These are phyloP conservation scores for Mnemiopsis leidyi DNA, from an alignment of 37 sponge, comb jelly and placozoan genomes.

Conservation along the genomic window DNA sequence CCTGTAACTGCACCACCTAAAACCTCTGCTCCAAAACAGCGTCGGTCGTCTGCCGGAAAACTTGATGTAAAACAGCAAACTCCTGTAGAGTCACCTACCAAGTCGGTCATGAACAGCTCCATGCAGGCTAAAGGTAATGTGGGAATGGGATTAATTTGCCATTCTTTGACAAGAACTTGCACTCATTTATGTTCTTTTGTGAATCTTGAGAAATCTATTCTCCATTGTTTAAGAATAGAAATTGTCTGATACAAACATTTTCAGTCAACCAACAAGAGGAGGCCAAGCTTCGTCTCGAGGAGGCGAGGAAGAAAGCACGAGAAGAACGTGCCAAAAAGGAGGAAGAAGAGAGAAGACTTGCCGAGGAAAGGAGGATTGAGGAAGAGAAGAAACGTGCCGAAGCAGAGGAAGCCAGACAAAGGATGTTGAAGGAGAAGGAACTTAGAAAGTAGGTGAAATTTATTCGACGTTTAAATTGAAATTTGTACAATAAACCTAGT, in stretches of 20 bases:
- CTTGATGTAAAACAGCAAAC: neutral
- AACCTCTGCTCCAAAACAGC: neutral
- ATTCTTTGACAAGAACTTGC: neutral
- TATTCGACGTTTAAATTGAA: neutral
- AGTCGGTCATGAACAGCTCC: constrained; percentile 29
- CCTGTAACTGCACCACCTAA: neutral
- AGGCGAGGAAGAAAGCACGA: constrained; percentile 48
- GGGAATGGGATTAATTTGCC: neutral
- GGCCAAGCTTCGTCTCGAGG: constrained; percentile 19
- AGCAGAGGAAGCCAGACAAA: constrained; percentile 43
- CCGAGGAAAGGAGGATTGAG: constrained; percentile 38
- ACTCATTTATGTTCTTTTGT: neutral
- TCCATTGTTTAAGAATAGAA: too few species aligned
- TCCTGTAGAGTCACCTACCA: neutral
- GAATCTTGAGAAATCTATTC: neutral
- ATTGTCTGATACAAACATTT: neutral
- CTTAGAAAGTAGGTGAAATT: constrained; percentile 16
- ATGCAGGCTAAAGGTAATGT: constrained; percentile 8
- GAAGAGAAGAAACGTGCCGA: constrained; percentile 51
- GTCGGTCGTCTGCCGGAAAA: neutral
- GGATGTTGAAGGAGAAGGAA: constrained; percentile 35
- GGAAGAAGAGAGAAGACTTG: neutral
- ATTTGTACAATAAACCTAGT: too few species aligned
- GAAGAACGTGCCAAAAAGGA: constrained; percentile 50
- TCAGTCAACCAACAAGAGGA: constrained; percentile 53